Percentiles rank a stretch among this genome's conserved stretches.
Conservation (phyloP, 2,113 vertebrate genomes). For the Egretta garzetta region DNA sequence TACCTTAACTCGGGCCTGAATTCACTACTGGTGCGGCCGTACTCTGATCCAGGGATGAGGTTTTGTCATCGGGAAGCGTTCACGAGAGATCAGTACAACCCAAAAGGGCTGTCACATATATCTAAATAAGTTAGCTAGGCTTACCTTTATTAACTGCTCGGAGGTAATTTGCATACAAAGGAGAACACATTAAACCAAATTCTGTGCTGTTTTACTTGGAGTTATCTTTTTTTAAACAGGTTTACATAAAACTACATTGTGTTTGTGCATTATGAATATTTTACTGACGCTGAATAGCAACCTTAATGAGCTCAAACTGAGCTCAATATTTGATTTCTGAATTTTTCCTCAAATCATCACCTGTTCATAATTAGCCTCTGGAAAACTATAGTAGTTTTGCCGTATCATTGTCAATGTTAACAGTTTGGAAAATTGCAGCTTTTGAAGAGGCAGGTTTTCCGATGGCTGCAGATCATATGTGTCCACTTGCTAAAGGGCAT, state of each 20-base stretch:
- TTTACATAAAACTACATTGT: constrained; percentile 44
- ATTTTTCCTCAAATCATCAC: constrained; percentile 57
- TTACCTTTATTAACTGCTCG: constrained; percentile 32
- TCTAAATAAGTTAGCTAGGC: constrained; percentile 9
- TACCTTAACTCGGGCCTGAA: background rate
- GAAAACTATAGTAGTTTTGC: constrained; percentile 23
- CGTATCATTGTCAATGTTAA: background rate
- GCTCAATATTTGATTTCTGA: constrained; percentile 64
- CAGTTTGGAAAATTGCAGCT: constrained; percentile 23
- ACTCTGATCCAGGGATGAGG: background rate
- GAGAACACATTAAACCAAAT: constrained; percentile 1
- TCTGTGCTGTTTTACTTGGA: constrained; percentile 28
- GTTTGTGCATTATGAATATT: constrained; percentile 66
- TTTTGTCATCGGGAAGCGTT: background rate
- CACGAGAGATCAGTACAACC: background rate
- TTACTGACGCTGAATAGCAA: constrained; percentile 58
- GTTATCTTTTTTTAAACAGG: constrained; percentile 29
- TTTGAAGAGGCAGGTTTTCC: constrained; percentile 10
- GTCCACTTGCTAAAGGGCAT: background rate
- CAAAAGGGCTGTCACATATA: background rate
- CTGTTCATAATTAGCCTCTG: constrained; percentile 72
- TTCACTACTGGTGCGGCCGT: background rate
- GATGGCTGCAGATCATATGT: background rate
- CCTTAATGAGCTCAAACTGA: constrained; percentile 68
- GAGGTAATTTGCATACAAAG: constrained; percentile 20